These are phyloP conservation scores for Columbina picui DNA, from an alignment of 2,113 vertebrate genomes.

Conservation along the genomic window DNA sequence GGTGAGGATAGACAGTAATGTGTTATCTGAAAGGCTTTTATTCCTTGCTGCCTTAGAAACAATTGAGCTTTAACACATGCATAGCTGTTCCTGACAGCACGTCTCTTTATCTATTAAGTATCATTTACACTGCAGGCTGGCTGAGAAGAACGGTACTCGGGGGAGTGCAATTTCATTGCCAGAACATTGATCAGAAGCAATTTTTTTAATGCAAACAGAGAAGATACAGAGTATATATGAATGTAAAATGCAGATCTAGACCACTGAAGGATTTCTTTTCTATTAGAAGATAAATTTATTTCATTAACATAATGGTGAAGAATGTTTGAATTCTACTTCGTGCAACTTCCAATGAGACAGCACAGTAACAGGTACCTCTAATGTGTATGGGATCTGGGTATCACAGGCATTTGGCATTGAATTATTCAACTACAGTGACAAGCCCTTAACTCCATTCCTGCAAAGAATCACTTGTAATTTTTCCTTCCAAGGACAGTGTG, in stretches of 20 bases:
- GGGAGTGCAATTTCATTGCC: background rate
- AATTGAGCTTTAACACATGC: constrained; percentile 13
- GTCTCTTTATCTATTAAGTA: constrained; percentile 20
- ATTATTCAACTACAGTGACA: background rate
- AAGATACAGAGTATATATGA: constrained; percentile 7
- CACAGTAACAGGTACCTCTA: background rate
- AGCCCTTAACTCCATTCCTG: background rate
- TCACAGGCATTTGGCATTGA: background rate
- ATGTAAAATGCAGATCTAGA: background rate
- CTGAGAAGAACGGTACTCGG: background rate
- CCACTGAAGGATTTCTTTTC: background rate
- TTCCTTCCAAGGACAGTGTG: background rate
- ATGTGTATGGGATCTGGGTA: background rate
- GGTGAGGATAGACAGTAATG: background rate
- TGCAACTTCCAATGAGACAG: background rate
- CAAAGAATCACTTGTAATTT: background rate
- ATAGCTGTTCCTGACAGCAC: background rate
- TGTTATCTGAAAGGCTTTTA: constrained; percentile 13
- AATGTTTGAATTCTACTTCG: background rate
- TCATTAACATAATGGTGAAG: background rate
- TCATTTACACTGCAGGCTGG: constrained; percentile 12
- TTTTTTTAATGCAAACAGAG: constrained; percentile 44
- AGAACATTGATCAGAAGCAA: constrained; percentile 28
- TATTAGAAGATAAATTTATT: background rate
- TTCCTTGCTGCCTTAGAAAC: constrained; percentile 11